Evolutionary conservation across 2,113 vertebrate species (phyloP), one percentile per base, ranked within the genome.

Genomic region (Ceyx cyanopectus): DNA sequence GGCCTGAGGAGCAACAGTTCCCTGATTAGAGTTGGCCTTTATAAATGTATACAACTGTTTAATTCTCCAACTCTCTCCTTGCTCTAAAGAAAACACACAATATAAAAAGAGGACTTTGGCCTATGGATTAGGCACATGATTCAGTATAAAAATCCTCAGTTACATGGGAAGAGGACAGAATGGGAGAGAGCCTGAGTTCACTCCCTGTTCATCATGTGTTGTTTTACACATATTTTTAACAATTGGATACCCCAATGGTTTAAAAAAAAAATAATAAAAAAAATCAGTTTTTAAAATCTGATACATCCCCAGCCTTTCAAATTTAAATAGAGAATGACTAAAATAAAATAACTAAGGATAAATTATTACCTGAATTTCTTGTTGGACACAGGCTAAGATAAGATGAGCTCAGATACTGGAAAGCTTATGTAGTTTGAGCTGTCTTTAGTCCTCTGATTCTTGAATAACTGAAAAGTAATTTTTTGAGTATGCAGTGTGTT

Each of bases 311-410:
- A 32, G 2, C 6, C 15, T 46, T 73, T 70, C 48, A 81, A 34
- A 79, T 56, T 68, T 72, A 67, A 72, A 57, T 26, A 18, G 2
- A 87, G 26, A 87, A 81, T n/a, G 1, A n/a, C 67, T 69, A 69
- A 86, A 84, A 78, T 11, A 45, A 61, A 93, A 11, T 5, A 68
- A 18, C 8, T 41, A 23, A 66, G 46, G 5, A 21, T 30, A 41
- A 34, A 60, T 63, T 73, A 27, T 68, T 76, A 19, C 3, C 15
- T 54, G 7, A 56, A 48, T 48, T 73, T 81, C 5, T 48, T 86
- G 34, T 32, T 2, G 0, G 37, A 34, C 10, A 16, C 0, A 2
- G 4, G 5, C 0, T 79, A 65, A 50, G 37, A 32, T 23, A 62
- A 45, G 6, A 41, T 22, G 9, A 60, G 12, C 30, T 85, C 29